A percentile compares a stretch with the other conserved stretches of the same genome.
Conservation (phyloP, 2,113 vertebrate species). For the Oriolus oriolus region DNA sequence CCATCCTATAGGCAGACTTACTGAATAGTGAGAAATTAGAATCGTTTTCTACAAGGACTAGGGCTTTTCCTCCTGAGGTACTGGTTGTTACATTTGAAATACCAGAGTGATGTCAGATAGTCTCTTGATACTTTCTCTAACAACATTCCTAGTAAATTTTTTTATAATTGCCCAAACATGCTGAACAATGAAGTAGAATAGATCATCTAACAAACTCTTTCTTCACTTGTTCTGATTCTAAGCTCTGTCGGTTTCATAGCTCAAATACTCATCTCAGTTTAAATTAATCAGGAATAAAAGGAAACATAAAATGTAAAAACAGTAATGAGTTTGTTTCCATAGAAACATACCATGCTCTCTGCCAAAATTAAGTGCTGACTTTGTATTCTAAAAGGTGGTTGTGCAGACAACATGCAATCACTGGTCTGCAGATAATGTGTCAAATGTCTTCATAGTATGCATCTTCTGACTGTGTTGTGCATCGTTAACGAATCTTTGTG, state of each 20-base stretch:
- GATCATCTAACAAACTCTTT: neutral
- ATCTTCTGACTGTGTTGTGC: neutral
- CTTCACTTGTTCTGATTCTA: neutral
- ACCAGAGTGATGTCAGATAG: neutral
- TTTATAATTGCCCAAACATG: neutral
- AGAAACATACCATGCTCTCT: neutral
- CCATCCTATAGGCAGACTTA: neutral
- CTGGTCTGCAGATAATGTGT: constrained; percentile 31
- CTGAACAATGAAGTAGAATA: neutral
- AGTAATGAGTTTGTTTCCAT: neutral
- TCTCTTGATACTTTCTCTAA: neutral
- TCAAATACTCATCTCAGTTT: neutral
- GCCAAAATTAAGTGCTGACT: constrained; percentile 38
- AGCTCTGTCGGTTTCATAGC: neutral
- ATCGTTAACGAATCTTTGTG: neutral
- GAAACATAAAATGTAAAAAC: neutral
- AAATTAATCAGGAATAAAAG: neutral
- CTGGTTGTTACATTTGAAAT: neutral
- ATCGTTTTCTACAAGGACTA: neutral
- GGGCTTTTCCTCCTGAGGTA: neutral
- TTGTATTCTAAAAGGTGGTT: constrained; percentile 3
- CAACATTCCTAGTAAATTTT: neutral
- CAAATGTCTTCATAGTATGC: neutral
- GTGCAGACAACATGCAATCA: neutral
- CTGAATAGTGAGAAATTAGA: neutral